phyloP scores from a whole-genome alignment of 2,888 invertebrate species.

The Myathropa florea region DNA sequence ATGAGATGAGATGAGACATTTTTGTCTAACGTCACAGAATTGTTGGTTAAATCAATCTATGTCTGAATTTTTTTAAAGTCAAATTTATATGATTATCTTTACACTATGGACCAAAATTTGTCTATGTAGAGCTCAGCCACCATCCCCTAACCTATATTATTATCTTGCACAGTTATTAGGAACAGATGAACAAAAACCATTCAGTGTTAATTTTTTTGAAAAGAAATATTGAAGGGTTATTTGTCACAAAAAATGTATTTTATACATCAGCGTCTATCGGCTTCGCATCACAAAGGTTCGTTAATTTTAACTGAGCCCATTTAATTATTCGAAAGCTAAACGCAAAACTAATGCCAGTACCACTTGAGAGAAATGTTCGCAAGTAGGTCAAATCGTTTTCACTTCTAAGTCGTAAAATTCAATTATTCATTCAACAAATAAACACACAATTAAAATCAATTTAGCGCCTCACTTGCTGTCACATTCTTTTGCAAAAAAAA shows the following conservation, averaged over 20 bases:
- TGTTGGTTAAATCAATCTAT: too few relatives aligned
- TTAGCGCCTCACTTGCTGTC: conserved; percentile 67
- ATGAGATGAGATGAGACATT: too few relatives aligned
- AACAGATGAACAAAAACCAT: too few relatives aligned
- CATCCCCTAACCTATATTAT: too few relatives aligned
- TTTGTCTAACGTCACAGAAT: too few relatives aligned
- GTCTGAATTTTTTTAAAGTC: too few relatives aligned
- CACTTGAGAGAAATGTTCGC: conserved; percentile 30
- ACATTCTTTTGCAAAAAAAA: conserved; percentile 52
- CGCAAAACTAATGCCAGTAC: conserved; percentile 11
- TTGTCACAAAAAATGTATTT: neutral
- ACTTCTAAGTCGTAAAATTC: conserved; percentile 66
- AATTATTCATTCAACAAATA: conserved; percentile 70
- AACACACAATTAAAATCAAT: conserved; percentile 70
- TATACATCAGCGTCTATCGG: neutral
- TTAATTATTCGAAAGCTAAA: conserved; percentile 35
- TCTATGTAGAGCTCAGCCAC: too few relatives aligned
- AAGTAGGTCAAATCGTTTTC: conserved; percentile 66
- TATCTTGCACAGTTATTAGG: too few relatives aligned
- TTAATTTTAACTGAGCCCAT: conserved; percentile 1
- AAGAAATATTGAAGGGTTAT: too few relatives aligned
- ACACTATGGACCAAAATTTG: too few relatives aligned
- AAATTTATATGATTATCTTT: too few relatives aligned
- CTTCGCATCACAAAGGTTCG: neutral
- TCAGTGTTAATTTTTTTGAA: too few relatives aligned